Percentiles rank a stretch among this genome's conserved stretches.
Conservation (phyloP, 1,140 invertebrate genomes). For the Caenorhabditis briggsae region DNA sequence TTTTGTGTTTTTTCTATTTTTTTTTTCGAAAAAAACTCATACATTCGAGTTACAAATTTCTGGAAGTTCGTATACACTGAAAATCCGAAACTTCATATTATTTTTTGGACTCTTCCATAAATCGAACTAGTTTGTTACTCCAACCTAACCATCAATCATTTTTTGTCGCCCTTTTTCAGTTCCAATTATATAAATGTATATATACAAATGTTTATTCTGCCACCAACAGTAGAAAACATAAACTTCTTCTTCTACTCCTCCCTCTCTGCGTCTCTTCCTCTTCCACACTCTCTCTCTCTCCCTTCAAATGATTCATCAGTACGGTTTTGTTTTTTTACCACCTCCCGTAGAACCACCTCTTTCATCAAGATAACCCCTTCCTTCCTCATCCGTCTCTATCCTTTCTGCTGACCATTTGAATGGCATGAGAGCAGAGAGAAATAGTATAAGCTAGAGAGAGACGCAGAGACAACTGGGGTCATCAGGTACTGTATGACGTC, state of each 20-base stretch:
- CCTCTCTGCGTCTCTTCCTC: conserved; percentile 31
- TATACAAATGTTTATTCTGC: conserved; percentile 32
- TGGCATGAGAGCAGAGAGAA: neutral
- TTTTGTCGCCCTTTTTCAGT: neutral
- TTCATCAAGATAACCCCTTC: conserved; percentile 35
- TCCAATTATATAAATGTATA: conserved; percentile 1
- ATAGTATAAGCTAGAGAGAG: conserved; percentile 8
- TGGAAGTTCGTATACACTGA: too few relatives aligned
- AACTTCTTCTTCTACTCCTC: conserved; percentile 5
- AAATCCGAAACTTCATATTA: too few relatives aligned
- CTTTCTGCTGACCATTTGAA: neutral
- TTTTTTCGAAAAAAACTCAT: too few relatives aligned
- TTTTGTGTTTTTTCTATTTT: too few relatives aligned
- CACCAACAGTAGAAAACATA: conserved; percentile 4
- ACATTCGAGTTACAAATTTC: too few relatives aligned
- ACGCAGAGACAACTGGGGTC: neutral
- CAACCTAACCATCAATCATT: conserved; percentile 4
- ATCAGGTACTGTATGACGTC: conserved; percentile 49
- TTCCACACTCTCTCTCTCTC: neutral
- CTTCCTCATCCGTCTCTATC: neutral
- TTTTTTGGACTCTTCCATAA: too few relatives aligned
- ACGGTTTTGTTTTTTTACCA: conserved; percentile 22
- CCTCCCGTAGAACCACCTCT: neutral
- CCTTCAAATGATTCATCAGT: conserved; percentile 33
- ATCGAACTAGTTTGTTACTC: too few relatives aligned